Evolutionary conservation across 2,113 vertebrate genomes (phyloP).

Genomic region (Synchiropus splendidus): DNA sequence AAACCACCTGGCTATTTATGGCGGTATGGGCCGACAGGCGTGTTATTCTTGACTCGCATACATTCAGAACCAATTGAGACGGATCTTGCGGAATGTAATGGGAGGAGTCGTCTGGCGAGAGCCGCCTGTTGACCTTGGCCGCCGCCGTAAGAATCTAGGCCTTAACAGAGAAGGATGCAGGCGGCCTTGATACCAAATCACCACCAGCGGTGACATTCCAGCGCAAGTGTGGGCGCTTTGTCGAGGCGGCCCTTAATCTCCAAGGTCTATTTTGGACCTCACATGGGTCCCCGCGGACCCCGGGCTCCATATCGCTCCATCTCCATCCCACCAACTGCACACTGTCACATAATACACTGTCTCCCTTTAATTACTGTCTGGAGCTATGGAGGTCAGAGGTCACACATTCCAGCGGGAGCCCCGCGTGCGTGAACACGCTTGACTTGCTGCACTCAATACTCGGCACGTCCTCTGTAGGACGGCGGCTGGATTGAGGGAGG

Average conservation of each 20-base stretch:
- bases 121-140: slow-evolving; percentile 40
- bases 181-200: slow-evolving; percentile 30
- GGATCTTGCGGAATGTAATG: slow-evolving; percentile 30
- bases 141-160: slow-evolving; percentile 29
- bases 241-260: slow-evolving; percentile 33
- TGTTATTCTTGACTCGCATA: slow-evolving; percentile 24
- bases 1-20: too few relatives aligned
- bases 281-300: slow-evolving; percentile 35
- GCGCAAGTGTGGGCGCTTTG: slow-evolving; percentile 27
- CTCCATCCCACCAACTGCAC: slow-evolving; percentile 48
- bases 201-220: slow-evolving; percentile 49
- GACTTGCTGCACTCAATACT: slow-evolving; percentile 3
- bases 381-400: slow-evolving; percentile 49
- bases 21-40: neutral
- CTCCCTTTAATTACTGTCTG: slow-evolving; percentile 58
- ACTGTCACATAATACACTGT: slow-evolving; percentile 50
- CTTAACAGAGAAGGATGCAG: slow-evolving; percentile 36
- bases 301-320: slow-evolving; percentile 26
- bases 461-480: slow-evolving; percentile 21
- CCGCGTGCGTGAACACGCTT: slow-evolving; percentile 12
- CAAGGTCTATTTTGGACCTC: slow-evolving; percentile 43
- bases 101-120: slow-evolving; percentile 14
- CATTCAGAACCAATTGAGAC: slow-evolving; percentile 33
- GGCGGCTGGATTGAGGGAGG: slow-evolving; percentile 21
- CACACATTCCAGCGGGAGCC: slow-evolving; percentile 37